Evolutionary conservation across 2,113 vertebrate species (phyloP).

Genomic region (Alethe diademata): DNA sequence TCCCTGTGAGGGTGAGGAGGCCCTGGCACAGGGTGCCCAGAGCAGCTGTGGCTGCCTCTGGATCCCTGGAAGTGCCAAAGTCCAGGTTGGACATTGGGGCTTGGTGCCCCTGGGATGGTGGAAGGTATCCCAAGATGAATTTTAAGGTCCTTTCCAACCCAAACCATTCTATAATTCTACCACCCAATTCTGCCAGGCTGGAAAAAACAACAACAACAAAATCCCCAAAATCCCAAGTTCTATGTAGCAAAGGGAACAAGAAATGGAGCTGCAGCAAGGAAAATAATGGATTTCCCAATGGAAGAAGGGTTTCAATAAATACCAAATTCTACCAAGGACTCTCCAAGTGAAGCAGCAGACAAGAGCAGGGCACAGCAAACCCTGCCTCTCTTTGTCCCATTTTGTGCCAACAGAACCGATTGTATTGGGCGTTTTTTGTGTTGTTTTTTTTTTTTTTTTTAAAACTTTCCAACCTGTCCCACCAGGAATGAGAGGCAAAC

Average conservation of each 20-base stretch:
- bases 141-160: neutral
- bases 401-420: neutral
- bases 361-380: neutral
- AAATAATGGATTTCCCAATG: neutral
- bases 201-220: neutral
- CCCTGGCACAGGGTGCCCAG: rapidly evolving
- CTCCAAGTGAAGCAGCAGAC: neutral
- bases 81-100: rapidly evolving
- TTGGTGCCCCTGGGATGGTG: rapidly evolving
- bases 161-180: neutral
- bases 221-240: rapidly evolving
- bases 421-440: too few species aligned
- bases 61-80: neutral
- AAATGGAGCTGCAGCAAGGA: neutral
- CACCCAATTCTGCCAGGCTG: neutral
- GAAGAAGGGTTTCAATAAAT: neutral
- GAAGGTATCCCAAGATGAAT: rapidly evolving
- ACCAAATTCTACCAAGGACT: rapidly evolving
- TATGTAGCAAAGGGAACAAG: neutral
- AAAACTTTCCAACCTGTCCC: rapidly evolving
- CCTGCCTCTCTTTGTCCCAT: neutral
- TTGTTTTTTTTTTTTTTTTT: too few species aligned
- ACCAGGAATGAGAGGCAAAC: neutral
- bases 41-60: neutral
- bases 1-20: rapidly evolving